Percentiles rank a stretch among this genome's conserved stretches.
Conservation (phyloP, 2,888 invertebrate genomes). For the Leucania comma region DNA sequence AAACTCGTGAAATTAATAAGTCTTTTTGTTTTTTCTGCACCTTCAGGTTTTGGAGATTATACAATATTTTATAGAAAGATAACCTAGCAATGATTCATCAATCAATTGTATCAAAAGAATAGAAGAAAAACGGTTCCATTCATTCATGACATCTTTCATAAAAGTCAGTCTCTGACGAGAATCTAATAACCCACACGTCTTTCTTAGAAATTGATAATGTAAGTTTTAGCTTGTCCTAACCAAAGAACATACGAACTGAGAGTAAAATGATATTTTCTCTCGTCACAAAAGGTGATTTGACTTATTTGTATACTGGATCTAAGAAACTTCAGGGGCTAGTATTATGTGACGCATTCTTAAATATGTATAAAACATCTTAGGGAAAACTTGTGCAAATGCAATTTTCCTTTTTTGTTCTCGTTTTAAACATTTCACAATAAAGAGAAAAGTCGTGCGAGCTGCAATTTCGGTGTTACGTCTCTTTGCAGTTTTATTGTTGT, state of each 20-base stretch:
- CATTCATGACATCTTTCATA: slow-evolving; percentile 4
- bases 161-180: slow-evolving; percentile 1
- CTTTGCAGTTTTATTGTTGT: slow-evolving; percentile 36
- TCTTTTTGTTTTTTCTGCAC: background rate
- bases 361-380: slow-evolving; percentile 31
- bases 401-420: slow-evolving; percentile 32
- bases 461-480: slow-evolving; percentile 19
- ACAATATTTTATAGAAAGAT: no score
- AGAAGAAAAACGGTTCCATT: background rate
- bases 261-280: slow-evolving; percentile 27
- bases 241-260: background rate
- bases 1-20: background rate
- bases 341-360: slow-evolving; percentile 29
- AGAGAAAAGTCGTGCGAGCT: slow-evolving; percentile 25
- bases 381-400: slow-evolving; percentile 38
- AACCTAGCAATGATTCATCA: background rate
- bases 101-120: slow-evolving; percentile 2
- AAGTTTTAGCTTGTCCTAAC: slow-evolving; percentile 1
- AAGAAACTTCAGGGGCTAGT: slow-evolving; percentile 7
- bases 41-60: no score
- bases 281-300: background rate
- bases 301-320: slow-evolving; percentile 37
- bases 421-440: slow-evolving; percentile 40
- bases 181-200: slow-evolving; percentile 13
- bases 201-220: slow-evolving; percentile 8